A percentile compares a stretch with the other conserved stretches of the same genome.
Conservation (phyloP, 2,888 invertebrate species). For the Andricus quercusramuli region DNA sequence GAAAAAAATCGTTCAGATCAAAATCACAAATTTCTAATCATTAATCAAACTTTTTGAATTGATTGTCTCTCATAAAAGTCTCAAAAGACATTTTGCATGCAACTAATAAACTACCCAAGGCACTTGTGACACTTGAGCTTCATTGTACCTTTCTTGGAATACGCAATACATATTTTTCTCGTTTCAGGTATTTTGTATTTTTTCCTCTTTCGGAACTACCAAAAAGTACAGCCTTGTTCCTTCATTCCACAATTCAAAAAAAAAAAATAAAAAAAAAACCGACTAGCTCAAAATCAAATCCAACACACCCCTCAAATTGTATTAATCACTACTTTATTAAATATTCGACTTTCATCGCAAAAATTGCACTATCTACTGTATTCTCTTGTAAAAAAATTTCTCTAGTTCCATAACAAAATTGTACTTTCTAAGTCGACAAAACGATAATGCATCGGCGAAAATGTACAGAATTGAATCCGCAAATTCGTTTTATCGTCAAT, state of each 20-base stretch:
- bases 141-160: not conserved
- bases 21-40: slow-evolving; percentile 16
- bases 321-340: slow-evolving; percentile 1
- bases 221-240: not conserved
- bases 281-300: slow-evolving; percentile 10
- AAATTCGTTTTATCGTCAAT: not conserved
- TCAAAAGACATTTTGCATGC: slow-evolving; percentile 41
- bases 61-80: slow-evolving; percentile 38
- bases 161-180: not conserved
- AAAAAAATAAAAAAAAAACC: not conserved
- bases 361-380: slow-evolving; percentile 5
- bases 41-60: not conserved
- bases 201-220: not conserved
- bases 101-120: slow-evolving; percentile 50
- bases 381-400: slow-evolving; percentile 3
- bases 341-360: not conserved
- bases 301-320: not conserved
- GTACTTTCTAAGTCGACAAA: not conserved
- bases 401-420: not conserved
- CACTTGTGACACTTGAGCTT: slow-evolving; percentile 44
- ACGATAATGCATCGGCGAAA: not conserved
- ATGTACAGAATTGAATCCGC: not conserved
- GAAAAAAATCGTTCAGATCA: not conserved
- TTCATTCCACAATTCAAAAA: not conserved
- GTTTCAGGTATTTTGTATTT: not conserved